A percentile compares a stretch with the other conserved stretches of the same genome.
These are phyloP conservation scores for Oncopeltus fasciatus DNA, from an alignment of 1,140 invertebrate genomes.

Conservation along the genomic window DNA sequence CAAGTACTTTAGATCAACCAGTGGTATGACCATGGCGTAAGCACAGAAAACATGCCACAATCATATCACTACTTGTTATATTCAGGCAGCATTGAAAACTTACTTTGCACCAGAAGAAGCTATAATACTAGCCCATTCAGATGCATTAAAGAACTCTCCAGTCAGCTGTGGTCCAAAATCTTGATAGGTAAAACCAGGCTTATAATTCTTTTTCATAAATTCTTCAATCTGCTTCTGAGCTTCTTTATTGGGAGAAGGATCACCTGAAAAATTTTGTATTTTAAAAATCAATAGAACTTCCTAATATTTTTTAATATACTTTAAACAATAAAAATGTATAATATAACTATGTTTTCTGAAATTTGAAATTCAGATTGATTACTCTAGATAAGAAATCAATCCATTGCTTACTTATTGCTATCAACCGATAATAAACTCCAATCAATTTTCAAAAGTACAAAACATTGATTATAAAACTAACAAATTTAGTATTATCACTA, in stretches of 20 bases:
- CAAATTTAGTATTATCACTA: no score
- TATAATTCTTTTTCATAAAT: constrained; percentile 64
- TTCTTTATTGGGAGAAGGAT: constrained; percentile 9
- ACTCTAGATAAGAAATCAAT: background rate
- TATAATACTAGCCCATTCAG: constrained; percentile 61
- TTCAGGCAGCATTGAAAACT: no score
- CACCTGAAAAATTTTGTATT: background rate
- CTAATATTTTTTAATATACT: background rate
- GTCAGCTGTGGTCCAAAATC: constrained; percentile 71
- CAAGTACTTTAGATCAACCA: no score
- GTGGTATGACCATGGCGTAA: no score
- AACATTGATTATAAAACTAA: no score
- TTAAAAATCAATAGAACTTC: background rate
- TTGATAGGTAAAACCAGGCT: constrained; percentile 69
- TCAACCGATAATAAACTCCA: constrained; percentile 89
- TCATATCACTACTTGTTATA: no score
- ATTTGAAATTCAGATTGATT: background rate
- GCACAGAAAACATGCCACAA: no score
- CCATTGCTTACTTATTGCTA: constrained; percentile 57
- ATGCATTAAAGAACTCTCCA: constrained; percentile 66
- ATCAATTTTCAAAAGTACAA: constrained; percentile 86
- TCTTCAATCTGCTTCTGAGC: constrained; percentile 25
- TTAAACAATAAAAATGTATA: background rate
- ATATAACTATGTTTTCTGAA: background rate
- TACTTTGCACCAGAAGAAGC: constrained; percentile 61